A percentile compares a stretch with the other conserved stretches of the same genome.
phyloP scores from a whole-genome alignment of 1,140 invertebrate genomes.

The Caerostris darwini region DNA sequence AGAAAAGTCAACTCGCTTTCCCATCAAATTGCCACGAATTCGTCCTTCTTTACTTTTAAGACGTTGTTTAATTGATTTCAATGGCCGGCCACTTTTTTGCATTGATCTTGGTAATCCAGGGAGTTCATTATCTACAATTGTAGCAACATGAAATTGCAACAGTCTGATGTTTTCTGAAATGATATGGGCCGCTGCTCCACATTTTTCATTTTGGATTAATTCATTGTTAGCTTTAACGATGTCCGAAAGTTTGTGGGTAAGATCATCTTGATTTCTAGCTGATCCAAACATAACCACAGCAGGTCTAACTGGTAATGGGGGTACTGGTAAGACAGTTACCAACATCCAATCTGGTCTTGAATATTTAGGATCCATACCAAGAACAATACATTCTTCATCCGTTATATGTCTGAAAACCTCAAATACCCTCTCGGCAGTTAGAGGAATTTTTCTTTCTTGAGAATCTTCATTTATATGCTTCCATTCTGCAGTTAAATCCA shows the following conservation, averaged over 20 bases:
- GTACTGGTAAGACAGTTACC: slow-evolving; percentile 97
- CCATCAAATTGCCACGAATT: slow-evolving; percentile 99
- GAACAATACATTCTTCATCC: slow-evolving; percentile 97
- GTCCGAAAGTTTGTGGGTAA: slow-evolving; percentile 99
- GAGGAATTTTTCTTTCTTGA: slow-evolving; percentile 95
- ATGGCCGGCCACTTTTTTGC: slow-evolving; percentile 98
- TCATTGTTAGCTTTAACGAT: slow-evolving; percentile 99
- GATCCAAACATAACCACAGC: slow-evolving; percentile 99
- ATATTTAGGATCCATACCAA: slow-evolving; percentile 88
- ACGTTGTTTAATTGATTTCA: slow-evolving; percentile 96
- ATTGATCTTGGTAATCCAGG: slow-evolving; percentile 98
- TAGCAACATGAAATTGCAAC: slow-evolving; percentile 99
- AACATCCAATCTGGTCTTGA: slow-evolving; percentile 99
- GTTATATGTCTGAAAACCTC: slow-evolving; percentile 98
- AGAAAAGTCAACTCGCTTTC: slow-evolving; percentile 99
- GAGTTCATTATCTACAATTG: slow-evolving; percentile 99
- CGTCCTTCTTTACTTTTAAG: slow-evolving; percentile 95
- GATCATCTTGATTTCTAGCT: slow-evolving; percentile 98
- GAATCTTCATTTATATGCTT: slow-evolving; percentile 99
- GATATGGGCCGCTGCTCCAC: slow-evolving; percentile 97
- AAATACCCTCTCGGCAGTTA: slow-evolving; percentile 97
- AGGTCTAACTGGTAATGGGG: slow-evolving; percentile 94
- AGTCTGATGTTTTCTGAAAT: slow-evolving; percentile 98
- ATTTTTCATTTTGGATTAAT: slow-evolving; percentile 95
- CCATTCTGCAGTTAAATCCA: slow-evolving; percentile 96